A percentile compares a stretch with the other conserved stretches of the same genome.
These are phyloP conservation scores for Clepsis dumicolana DNA, from an alignment of 2,888 invertebrate species.

Conservation along the genomic window DNA sequence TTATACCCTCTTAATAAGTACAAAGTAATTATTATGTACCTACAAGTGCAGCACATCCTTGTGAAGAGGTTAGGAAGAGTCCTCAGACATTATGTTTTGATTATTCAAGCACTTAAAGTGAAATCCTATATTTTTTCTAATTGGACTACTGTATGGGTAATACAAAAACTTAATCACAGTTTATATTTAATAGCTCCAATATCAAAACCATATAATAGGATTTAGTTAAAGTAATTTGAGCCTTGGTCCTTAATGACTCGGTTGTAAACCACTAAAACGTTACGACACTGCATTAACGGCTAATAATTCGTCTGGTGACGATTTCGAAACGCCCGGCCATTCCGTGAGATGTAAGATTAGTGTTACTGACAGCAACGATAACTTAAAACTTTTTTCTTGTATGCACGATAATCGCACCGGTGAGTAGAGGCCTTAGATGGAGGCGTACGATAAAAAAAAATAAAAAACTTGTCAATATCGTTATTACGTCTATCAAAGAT, in stretches of 20 bases:
- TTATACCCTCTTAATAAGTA: not conserved
- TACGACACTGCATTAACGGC: conserved; percentile 72
- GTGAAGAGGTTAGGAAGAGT: not conserved
- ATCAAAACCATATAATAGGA: conserved; percentile 42
- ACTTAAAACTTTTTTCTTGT: conserved; percentile 75
- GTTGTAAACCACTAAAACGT: conserved; percentile 71
- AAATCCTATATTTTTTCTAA: not conserved
- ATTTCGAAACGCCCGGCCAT: conserved; percentile 75
- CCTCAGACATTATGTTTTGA: not conserved
- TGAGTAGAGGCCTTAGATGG: conserved; percentile 64
- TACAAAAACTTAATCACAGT: not conserved
- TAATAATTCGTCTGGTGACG: conserved; percentile 76
- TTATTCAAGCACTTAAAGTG: not conserved
- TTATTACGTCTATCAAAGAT: conserved; percentile 68
- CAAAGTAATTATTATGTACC: not conserved
- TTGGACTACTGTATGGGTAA: conserved; percentile 1
- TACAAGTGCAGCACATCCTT: no score
- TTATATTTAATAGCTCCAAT: conserved; percentile 35
- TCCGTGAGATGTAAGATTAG: conserved; percentile 75
- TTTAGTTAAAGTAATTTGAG: conserved; percentile 63
- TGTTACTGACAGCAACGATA: conserved; percentile 71
- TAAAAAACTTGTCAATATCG: conserved; percentile 78
- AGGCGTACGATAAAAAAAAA: conserved; percentile 73
- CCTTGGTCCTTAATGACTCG: conserved; percentile 67
- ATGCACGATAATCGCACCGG: conserved; percentile 68